phyloP scores from a whole-genome alignment of 2,888 invertebrate genomes.

The Petrolisthes manimaculis region DNA sequence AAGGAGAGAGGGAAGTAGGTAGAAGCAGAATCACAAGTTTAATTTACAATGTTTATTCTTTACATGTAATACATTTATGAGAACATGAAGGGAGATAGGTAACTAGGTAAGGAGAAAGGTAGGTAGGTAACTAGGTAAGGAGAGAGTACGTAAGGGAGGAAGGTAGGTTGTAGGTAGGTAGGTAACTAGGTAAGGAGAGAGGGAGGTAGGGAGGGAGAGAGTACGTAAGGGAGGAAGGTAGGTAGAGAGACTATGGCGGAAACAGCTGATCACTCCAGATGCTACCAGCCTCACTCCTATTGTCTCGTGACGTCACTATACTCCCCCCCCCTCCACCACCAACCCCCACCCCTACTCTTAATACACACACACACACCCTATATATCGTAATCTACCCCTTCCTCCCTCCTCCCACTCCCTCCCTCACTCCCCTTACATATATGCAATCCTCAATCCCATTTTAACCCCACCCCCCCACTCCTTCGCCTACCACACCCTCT shows the following conservation, averaged over 20 bases:
- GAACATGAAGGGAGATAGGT: not conserved
- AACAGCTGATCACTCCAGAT: slow-evolving; percentile 34
- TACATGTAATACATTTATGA: no score
- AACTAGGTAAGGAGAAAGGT: not conserved
- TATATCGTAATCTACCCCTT: no score
- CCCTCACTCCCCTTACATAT: not conserved
- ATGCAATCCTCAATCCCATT: no score
- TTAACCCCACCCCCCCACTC: not conserved
- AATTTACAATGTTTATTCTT: no score
- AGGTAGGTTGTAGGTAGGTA: not conserved
- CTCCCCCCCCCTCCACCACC: not conserved
- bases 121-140: not conserved
- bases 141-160: not conserved
- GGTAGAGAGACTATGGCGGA: not conserved
- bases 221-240: no score
- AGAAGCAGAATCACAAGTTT: no score
- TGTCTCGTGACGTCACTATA: slow-evolving; percentile 23
- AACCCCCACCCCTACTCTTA: not conserved
- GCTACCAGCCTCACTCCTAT: slow-evolving; percentile 16
- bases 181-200: not conserved
- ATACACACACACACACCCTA: not conserved
- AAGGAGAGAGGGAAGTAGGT: no score
- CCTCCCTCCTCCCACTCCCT: not conserved
- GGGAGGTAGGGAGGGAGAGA: not conserved
- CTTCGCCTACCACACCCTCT: not conserved